These are phyloP conservation scores for Tetropium fuscum DNA, from an alignment of 2,888 invertebrate genomes.

Conservation along the genomic window DNA sequence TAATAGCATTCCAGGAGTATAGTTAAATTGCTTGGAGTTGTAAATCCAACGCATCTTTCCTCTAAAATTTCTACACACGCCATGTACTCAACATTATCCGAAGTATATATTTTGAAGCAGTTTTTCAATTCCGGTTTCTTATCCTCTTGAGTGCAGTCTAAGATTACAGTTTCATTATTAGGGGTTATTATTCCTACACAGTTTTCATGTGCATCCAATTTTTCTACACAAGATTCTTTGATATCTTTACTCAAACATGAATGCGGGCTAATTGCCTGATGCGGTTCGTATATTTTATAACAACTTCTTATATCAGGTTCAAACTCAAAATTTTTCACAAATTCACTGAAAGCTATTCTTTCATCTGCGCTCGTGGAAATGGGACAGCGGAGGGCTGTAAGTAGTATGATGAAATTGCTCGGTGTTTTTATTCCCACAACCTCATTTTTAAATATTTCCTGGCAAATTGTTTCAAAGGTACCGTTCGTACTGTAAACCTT, in stretches of 20 bases:
- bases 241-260: conserved; percentile 2
- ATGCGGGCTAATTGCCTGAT: conserved; percentile 5
- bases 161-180: conserved; percentile 3
- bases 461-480: background rate
- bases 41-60: conserved; percentile 2
- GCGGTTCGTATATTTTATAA: conserved; percentile 5
- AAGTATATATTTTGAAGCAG: conserved; percentile 6
- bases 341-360: background rate
- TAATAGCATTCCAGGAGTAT: background rate
- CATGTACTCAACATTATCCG: background rate
- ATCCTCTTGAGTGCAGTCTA: background rate
- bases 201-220: background rate
- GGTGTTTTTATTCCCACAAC: conserved; percentile 11
- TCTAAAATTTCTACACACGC: background rate
- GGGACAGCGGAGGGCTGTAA: background rate
- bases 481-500: background rate
- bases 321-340: background rate
- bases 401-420: conserved; percentile 3
- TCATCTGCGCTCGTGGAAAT: background rate
- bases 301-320: conserved; percentile 10
- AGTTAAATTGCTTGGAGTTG: conserved; percentile 4
- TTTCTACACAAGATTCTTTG: background rate
- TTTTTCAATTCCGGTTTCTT: background rate
- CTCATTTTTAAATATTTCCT: background rate
- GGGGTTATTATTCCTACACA: conserved; percentile 1